These are phyloP conservation scores for Coluber constrictor DNA, from an alignment of 2,797 vertebrate species.

Conservation along the genomic window DNA sequence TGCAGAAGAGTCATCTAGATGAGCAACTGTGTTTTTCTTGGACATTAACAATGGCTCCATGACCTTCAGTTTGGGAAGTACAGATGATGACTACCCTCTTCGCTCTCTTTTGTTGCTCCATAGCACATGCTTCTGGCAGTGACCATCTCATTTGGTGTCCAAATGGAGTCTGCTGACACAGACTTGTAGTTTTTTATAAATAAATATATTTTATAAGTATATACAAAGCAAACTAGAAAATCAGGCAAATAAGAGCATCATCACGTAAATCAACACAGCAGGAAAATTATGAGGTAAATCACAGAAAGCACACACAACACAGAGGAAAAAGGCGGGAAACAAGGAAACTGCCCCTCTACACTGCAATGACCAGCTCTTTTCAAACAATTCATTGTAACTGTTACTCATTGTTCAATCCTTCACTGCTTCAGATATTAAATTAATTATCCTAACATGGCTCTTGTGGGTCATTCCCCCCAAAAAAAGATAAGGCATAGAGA, in stretches of 20 bases:
- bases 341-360: background rate
- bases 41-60: background rate
- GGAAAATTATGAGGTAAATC: background rate
- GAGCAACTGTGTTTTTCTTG: background rate
- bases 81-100: background rate
- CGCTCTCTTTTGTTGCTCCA: background rate
- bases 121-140: background rate
- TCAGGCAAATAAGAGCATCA: background rate
- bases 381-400: background rate
- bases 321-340: background rate
- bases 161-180: background rate
- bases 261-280: background rate
- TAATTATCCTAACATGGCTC: background rate
- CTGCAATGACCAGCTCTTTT: background rate
- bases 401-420: background rate
- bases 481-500: too few relatives aligned
- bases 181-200: background rate
- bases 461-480: background rate
- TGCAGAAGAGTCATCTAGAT: background rate
- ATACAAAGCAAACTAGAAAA: background rate
- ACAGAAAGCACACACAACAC: background rate
- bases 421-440: background rate
- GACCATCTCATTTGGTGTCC: background rate
- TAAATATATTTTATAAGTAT: background rate
- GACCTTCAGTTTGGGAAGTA: background rate